Base-by-base conservation (phyloP, 2,888 invertebrate species). In the Trachelus iudaicus region DNA sequence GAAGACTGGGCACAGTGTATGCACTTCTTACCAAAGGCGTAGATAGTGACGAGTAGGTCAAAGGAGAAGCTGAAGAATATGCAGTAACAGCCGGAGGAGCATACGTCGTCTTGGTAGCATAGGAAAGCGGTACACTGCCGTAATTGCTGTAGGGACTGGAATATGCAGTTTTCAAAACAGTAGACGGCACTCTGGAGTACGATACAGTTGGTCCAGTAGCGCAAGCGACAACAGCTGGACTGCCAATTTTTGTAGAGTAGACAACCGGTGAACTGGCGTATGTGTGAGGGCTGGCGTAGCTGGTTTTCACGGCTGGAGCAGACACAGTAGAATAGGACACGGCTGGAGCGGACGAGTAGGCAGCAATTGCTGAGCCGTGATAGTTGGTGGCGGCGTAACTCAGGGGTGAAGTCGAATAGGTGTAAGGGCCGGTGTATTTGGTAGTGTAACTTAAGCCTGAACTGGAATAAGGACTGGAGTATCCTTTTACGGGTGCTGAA, bases 321-420 rank as follows among this genome's bases (percentile, higher is more conserved):
- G 77, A 30, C 11, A 73, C 31, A n/a, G 75, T 73, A 75, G 11
- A 77, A 34, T 69, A 69, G 56, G 77, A 75, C 23, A 77, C n/a
- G 15, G 75, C 12, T 12, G 75, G 69, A 56, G 33, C 56, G 11
- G 75, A 73, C 34, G 71, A 75, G 56, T 75, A 34, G 9, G 69
- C 23, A 23, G 71, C 69, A 23, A 40, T 56, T 6, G 30, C 37
- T 4, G 75, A 40, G 34, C 31, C n/a, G 30, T 74, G 73, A 35
- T 74, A 69, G 3, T 35, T 74, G 33, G 13, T 4, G 69, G 33
- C 71, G 1, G 13, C 12, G 31, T 71, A 31, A 34, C 33, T 33
- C 13, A 71, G 13, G 31, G 71, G 71, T 15, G 71, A 71, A 33
- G 12, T 15, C 4, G 37, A 31, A 40, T 77, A 77, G 68, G 69